phyloP scores from a whole-genome alignment of 2,797 vertebrate genomes.

The Cuniculus paca region DNA sequence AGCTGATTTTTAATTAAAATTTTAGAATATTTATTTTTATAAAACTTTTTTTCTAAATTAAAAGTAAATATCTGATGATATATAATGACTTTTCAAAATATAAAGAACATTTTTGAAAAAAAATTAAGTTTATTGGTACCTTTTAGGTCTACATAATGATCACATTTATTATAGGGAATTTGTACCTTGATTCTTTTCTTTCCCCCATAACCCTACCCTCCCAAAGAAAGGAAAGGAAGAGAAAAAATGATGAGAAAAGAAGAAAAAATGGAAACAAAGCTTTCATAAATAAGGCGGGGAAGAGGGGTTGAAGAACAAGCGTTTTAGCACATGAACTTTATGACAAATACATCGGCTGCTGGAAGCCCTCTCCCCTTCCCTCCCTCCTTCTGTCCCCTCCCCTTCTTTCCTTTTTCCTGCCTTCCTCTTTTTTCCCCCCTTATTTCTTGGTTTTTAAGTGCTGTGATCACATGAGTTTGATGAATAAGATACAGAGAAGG shows the following conservation, averaged over 20 bases:
- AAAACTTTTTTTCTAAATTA: slow-evolving; percentile 46
- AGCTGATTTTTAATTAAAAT: neutral
- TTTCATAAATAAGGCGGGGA: neutral
- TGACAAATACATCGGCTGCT: neutral
- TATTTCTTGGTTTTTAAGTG: neutral
- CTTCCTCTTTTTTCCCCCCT: neutral
- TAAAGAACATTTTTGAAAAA: neutral
- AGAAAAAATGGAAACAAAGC: neutral
- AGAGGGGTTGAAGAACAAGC: neutral
- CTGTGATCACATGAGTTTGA: neutral
- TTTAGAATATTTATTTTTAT: neutral
- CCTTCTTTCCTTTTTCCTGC: neutral
- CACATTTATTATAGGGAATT: neutral
- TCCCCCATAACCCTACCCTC: neutral
- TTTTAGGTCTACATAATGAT: neutral
- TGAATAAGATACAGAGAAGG: slow-evolving; percentile 5
- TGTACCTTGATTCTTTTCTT: neutral
- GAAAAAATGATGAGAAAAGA: neutral
- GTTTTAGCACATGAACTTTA: slow-evolving; percentile 21
- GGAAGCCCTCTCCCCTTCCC: neutral
- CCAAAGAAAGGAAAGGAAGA: neutral
- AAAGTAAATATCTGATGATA: slow-evolving; percentile 37
- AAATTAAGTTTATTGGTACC: neutral
- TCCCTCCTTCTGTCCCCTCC: neutral
- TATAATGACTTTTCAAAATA: neutral